These are phyloP conservation scores for Pelmatolapia mariae DNA, from an alignment of 2,113 vertebrate genomes.

Conservation along the genomic window DNA sequence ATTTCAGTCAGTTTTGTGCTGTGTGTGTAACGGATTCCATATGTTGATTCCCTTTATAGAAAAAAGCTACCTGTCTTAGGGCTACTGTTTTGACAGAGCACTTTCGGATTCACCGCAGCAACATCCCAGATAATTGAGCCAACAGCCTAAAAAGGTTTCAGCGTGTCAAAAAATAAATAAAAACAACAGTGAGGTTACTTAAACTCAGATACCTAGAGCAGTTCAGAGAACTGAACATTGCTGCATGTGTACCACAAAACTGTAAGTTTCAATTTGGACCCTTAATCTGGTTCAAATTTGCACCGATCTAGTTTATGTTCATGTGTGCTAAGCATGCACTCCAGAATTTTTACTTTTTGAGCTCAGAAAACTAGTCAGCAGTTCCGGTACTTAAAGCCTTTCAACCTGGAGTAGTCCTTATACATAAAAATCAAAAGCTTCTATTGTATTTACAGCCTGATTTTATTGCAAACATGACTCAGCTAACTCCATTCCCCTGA, in stretches of 20 bases:
- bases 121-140: constrained; percentile 24
- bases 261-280: neutral
- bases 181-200: neutral
- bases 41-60: constrained; percentile 39
- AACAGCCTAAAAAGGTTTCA: constrained; percentile 29
- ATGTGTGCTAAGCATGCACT: neutral
- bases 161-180: constrained; percentile 5
- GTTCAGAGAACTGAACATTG: neutral
- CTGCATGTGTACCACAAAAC: neutral
- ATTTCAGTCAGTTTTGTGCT: constrained; percentile 40
- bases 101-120: constrained; percentile 23
- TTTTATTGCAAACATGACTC: neutral
- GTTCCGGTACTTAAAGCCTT: neutral
- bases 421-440: neutral
- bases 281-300: neutral
- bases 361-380: neutral
- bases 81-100: constrained; percentile 26
- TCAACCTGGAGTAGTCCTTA: neutral
- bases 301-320: neutral
- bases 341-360: neutral
- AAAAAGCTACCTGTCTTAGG: constrained; percentile 4
- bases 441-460: neutral
- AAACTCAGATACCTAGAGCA: neutral
- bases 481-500: neutral
- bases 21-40: constrained; percentile 29